Evolutionary conservation across 2,113 vertebrate genomes (phyloP).

Genomic region (Neoarius graeffei): DNA sequence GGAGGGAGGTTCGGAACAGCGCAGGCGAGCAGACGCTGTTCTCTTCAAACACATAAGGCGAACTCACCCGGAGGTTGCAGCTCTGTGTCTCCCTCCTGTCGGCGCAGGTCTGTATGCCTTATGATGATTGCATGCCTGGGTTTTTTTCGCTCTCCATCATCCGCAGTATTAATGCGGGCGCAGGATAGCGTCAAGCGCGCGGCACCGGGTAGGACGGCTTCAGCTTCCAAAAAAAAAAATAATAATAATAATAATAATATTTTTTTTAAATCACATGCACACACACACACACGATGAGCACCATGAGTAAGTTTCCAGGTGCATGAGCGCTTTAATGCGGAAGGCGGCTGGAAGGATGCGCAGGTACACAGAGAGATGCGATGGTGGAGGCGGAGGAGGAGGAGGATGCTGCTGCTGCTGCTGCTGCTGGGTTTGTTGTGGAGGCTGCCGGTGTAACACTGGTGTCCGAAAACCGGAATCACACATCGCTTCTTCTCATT

Average conservation of each 20-base stretch:
- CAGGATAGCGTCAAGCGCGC: constrained; percentile 23
- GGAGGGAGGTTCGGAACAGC: neutral
- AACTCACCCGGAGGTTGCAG: constrained; percentile 27
- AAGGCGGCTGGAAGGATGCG: too few relatives aligned
- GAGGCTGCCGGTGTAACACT: constrained; percentile 6
- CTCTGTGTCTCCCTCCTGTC: constrained; percentile 25
- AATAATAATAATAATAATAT: too few relatives aligned
- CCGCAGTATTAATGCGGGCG: neutral
- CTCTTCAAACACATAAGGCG: constrained; percentile 19
- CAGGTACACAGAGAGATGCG: neutral
- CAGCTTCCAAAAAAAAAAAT: constrained; percentile 28
- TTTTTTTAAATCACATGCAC: neutral
- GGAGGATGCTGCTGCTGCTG: neutral
- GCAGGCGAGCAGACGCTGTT: constrained; percentile 8
- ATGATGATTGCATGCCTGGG: constrained; percentile 29
- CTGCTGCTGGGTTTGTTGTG: constrained; percentile 5
- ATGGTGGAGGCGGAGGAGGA: constrained; percentile 30
- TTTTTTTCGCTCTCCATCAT: neutral
- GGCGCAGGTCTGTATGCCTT: constrained; percentile 55
- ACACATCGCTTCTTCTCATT: neutral
- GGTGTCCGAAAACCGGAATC: constrained; percentile 27
- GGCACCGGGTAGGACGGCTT: constrained; percentile 1
- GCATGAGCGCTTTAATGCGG: neutral
- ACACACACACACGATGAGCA: neutral
- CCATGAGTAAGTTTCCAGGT: neutral